phyloP scores from a whole-genome alignment of 1,140 invertebrate species.

The Ectropis grisescens region DNA sequence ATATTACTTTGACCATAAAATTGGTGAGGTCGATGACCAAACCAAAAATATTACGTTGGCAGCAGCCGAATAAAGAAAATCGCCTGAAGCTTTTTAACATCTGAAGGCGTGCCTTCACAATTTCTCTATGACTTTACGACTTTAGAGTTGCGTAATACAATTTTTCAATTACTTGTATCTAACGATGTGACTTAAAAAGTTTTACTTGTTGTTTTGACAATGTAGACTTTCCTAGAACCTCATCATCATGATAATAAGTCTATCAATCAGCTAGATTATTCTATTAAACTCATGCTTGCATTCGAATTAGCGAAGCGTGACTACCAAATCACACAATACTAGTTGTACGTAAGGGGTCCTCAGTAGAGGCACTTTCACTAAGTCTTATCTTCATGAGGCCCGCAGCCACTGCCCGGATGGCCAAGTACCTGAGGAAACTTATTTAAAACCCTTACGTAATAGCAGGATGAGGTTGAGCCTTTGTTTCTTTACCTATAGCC shows the following conservation, averaged over 20 bases:
- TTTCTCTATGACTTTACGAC: slow-evolving; percentile 50
- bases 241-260: slow-evolving; percentile 43
- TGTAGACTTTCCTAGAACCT: slow-evolving; percentile 28
- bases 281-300: slow-evolving; percentile 28
- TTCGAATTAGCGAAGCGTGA: slow-evolving; percentile 45
- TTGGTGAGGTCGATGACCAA: slow-evolving; percentile 37
- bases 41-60: slow-evolving; percentile 30
- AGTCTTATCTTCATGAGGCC: slow-evolving; percentile 20
- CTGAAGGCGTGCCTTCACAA: slow-evolving; percentile 32
- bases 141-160: slow-evolving; percentile 40
- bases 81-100: slow-evolving; percentile 43
- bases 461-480: too few species aligned
- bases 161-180: slow-evolving; percentile 50
- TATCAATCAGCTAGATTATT: slow-evolving; percentile 44
- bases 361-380: slow-evolving; percentile 34
- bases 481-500: too few species aligned
- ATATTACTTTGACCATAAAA: slow-evolving; percentile 51
- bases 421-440: too few species aligned
- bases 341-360: slow-evolving; percentile 17
- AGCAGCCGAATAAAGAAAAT: slow-evolving; percentile 48
- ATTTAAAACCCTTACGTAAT: too few species aligned
- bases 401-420: neutral
- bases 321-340: slow-evolving; percentile 35
- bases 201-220: too few species aligned
- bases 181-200: too few species aligned